Conservation (phyloP, 2,113 vertebrate species). For the Myodes glareolus region DNA sequence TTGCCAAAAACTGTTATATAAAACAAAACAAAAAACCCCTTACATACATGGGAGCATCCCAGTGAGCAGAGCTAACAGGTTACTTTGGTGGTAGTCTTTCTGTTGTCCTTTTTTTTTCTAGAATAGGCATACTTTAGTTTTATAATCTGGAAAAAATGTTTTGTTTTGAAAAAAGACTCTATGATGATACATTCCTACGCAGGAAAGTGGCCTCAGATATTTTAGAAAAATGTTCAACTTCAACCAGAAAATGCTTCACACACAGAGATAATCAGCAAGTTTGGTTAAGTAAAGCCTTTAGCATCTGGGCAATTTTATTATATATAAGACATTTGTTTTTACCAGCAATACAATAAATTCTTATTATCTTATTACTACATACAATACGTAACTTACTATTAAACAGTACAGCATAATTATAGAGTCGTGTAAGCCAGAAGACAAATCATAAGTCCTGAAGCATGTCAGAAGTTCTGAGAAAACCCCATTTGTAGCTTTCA, state of each 20-base stretch:
- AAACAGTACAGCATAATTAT: not conserved
- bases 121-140: conserved; percentile 5
- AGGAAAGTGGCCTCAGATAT: conserved; percentile 28
- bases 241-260: conserved; percentile 38
- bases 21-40: conserved; percentile 17
- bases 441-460: conserved; percentile 53
- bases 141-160: conserved; percentile 54
- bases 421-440: conserved; percentile 16
- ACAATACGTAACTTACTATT: not conserved
- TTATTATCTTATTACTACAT: not conserved
- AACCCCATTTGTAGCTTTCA: not conserved
- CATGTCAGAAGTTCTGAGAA: not conserved
- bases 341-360: conserved; percentile 27
- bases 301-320: conserved; percentile 21
- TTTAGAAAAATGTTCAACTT: conserved; percentile 49
- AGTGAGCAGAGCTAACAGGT: not conserved
- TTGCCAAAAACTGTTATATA: not conserved
- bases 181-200: conserved; percentile 10
- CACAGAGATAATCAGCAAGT: conserved; percentile 41
- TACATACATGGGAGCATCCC: not conserved
- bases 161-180: conserved; percentile 13
- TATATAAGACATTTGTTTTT: conserved; percentile 59
- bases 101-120: conserved; percentile 17
- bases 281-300: not conserved
- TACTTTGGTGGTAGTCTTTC: not conserved